Evolutionary conservation across 2,797 vertebrate genomes (phyloP), one percentile per base, ranked within the genome.

Genomic region (Tapera naevia): DNA sequence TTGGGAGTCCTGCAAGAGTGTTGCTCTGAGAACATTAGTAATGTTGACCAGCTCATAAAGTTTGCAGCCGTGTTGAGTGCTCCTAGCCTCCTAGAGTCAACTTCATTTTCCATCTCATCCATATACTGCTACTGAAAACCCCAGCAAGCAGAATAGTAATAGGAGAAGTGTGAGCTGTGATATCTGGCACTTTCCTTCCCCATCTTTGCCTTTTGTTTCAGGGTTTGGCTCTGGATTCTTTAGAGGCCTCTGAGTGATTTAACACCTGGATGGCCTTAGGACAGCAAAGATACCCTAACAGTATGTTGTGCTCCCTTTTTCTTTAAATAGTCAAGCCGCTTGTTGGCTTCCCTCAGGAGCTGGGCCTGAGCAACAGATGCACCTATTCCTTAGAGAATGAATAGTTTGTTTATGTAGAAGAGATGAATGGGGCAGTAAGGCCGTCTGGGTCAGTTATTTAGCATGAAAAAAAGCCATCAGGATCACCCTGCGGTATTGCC

Each of bases 381-480:
- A 95, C 86, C 88, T 95, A 92, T 94, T 96, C 93, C 86, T 94
- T 72, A 48, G 94, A 80, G 93, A 91, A 91, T 94, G 90, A 96
- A 89, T 93, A 89, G 92, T 95, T 93, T 96, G 95, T 94, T 97
- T 96, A 95, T 95, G 86, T 83, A 90, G 93, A 61, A 48, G 90
- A 97, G 95, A 90, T 96, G 93, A 95, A 94, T 95, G 93, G 94
- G 88, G 84, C 93, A 96, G 86, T 60, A 92, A 94, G 94, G 94
- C 90, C 86, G 4, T 80, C 90, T 91, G 91, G 95, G 95, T 96
- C 95, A 96, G 91, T 95, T 95, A 94, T 94, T 96, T 96, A 96
- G 93, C 94, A 94, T 95, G 92, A 95, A 96, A 94, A 94, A 96
- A 94, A 96, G 91, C 88, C 86, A 90, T 94, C 93, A 88, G 89